These are phyloP conservation scores for Dreissena polymorpha DNA, from an alignment of 1,140 invertebrate genomes.

Conservation along the genomic window DNA sequence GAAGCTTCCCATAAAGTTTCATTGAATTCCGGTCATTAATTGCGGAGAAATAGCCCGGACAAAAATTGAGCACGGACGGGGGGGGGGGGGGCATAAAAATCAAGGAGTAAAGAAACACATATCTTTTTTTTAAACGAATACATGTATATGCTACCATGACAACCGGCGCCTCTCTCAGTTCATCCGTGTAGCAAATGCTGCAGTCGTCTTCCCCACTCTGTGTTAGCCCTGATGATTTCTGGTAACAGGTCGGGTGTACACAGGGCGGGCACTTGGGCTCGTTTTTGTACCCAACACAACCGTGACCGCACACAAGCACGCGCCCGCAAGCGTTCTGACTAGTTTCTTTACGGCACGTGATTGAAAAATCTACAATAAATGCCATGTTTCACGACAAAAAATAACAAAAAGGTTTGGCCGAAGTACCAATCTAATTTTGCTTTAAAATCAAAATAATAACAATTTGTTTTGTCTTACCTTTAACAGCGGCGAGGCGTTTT, in stretches of 20 bases:
- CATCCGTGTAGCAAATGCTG: slow-evolving; percentile 40
- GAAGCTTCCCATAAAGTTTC: no score
- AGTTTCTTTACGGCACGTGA: slow-evolving; percentile 1
- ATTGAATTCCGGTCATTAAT: no score
- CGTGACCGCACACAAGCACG: slow-evolving; percentile 31
- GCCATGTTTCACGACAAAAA: background rate
- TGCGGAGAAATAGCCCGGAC: no score
- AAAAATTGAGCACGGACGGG: no score
- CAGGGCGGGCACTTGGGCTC: slow-evolving; percentile 42
- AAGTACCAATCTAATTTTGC: background rate
- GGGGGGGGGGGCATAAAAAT: no score
- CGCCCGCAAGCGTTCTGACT: slow-evolving; percentile 27
- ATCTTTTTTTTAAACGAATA: no score
- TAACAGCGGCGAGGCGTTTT: background rate
- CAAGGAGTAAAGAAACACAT: background rate
- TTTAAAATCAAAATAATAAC: background rate
- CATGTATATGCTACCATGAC: slow-evolving; percentile 2
- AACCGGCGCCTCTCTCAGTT: slow-evolving; percentile 21
- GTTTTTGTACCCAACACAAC: slow-evolving; percentile 24
- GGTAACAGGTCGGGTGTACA: background rate
- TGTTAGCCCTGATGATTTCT: background rate
- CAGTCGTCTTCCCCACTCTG: slow-evolving; percentile 30
- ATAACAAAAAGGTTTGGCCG: background rate
- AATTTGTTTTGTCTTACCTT: background rate
- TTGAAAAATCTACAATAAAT: background rate